These are phyloP conservation scores for Epiblema foenella DNA, from an alignment of 2,888 invertebrate genomes.

Conservation along the genomic window DNA sequence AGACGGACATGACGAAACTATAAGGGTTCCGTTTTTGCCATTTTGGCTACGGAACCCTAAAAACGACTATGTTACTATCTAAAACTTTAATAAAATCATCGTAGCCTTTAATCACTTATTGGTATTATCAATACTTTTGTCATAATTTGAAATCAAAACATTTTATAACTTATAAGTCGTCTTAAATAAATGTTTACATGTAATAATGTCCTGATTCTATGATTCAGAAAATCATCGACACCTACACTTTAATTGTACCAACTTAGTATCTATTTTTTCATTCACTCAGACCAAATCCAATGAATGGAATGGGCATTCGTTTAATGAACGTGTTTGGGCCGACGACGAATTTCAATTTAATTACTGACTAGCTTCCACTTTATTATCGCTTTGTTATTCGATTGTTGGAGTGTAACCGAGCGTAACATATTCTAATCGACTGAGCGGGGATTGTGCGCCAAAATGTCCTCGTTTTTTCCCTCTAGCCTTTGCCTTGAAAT, in stretches of 20 bases:
- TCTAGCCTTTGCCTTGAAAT: neutral
- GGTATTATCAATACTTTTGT: too few relatives aligned
- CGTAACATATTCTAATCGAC: constrained; percentile 10
- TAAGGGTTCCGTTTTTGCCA: too few relatives aligned
- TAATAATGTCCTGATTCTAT: too few relatives aligned
- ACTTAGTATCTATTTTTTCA: constrained; percentile 1
- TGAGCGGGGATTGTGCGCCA: constrained; percentile 19
- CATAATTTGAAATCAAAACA: too few relatives aligned
- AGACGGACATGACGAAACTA: too few relatives aligned
- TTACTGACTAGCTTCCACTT: constrained; percentile 27
- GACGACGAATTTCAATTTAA: constrained; percentile 11
- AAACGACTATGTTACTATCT: too few relatives aligned
- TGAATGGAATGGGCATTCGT: neutral
- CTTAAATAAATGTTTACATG: too few relatives aligned
- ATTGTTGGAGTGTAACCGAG: constrained; percentile 21
- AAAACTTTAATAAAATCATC: too few relatives aligned
- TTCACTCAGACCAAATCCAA: constrained; percentile 4
- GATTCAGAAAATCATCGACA: neutral
- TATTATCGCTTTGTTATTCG: constrained; percentile 23
- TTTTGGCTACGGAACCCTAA: too few relatives aligned
- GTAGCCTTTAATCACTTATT: too few relatives aligned
- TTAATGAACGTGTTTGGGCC: constrained; percentile 33
- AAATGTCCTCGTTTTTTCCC: neutral
- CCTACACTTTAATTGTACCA: neutral
- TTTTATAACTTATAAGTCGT: too few relatives aligned